These are phyloP conservation scores for Knipowitschia caucasica DNA, from an alignment of 2,797 vertebrate species.

Conservation along the genomic window DNA sequence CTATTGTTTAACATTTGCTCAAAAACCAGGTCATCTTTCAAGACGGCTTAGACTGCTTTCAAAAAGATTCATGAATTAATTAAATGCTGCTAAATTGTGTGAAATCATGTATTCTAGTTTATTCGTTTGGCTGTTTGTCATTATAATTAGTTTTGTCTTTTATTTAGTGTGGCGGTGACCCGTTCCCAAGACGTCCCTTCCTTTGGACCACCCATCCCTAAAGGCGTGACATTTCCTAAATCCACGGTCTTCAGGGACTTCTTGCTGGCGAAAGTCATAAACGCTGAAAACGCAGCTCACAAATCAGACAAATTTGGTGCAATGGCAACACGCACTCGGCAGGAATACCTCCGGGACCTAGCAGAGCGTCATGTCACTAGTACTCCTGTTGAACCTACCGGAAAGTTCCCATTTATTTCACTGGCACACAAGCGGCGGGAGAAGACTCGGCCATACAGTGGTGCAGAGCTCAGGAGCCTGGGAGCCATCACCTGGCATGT, in stretches of 20 bases:
- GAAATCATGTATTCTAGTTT: no score
- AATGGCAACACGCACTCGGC: conserved; percentile 95
- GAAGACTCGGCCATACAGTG: conserved; percentile 86
- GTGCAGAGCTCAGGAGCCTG: conserved; percentile 88
- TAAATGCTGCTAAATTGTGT: no score
- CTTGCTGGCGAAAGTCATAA: conserved; percentile 93
- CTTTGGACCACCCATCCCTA: conserved; percentile 93
- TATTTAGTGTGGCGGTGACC: conserved; percentile 88
- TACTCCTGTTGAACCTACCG: conserved; percentile 89
- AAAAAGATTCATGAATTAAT: no score
- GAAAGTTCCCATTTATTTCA: conserved; percentile 95
- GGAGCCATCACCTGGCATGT: conserved; percentile 91
- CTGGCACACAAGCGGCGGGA: conserved; percentile 94
- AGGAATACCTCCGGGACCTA: conserved; percentile 94
- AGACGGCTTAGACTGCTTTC: no score
- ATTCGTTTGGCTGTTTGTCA: neutral
- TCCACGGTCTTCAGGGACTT: conserved; percentile 98
- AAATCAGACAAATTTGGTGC: conserved; percentile 96
- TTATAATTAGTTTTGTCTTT: conserved; percentile 3
- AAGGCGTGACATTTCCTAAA: conserved; percentile 94
- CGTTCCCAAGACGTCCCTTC: conserved; percentile 95
- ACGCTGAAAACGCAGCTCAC: conserved; percentile 95
- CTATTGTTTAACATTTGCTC: no score
- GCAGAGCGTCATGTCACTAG: conserved; percentile 95
- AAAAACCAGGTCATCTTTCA: no score